Conservation (phyloP, 2,797 vertebrate species). For the Pogonophryne albipinna region DNA sequence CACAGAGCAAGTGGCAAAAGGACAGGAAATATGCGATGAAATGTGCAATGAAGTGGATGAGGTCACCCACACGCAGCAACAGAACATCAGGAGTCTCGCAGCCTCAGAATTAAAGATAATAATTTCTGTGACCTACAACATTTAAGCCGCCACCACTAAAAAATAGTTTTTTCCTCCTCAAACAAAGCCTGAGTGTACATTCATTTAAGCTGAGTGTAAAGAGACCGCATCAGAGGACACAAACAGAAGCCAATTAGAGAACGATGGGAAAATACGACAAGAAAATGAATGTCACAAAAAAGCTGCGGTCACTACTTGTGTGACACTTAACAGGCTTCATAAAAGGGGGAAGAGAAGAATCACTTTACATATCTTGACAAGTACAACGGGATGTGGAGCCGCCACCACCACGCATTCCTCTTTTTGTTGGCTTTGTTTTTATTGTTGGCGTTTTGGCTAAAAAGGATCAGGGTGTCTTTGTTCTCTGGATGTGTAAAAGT, state of each 20-base stretch:
- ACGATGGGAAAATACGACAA: conserved; percentile 67
- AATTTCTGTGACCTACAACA: conserved; percentile 71
- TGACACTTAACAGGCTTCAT: conserved; percentile 80
- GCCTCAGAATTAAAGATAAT: conserved; percentile 78
- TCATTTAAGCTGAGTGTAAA: conserved; percentile 63
- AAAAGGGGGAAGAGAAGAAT: conserved; percentile 71
- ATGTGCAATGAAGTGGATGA: conserved; percentile 73
- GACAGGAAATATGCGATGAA: conserved; percentile 79
- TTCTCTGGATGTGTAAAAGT: conserved; percentile 68
- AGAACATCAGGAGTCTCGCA: conserved; percentile 62
- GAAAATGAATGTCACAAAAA: conserved; percentile 82
- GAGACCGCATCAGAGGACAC: conserved; percentile 82
- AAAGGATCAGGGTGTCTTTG: conserved; percentile 71
- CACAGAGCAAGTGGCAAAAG: conserved; percentile 80
- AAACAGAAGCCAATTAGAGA: conserved; percentile 84
- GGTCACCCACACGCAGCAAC: conserved; percentile 68
- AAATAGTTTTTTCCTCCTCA: conserved; percentile 22
- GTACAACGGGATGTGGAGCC: conserved; percentile 75
- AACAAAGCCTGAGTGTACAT: conserved; percentile 42
- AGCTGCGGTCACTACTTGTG: conserved; percentile 77
- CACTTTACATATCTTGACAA: conserved; percentile 72
- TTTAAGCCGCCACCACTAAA: conserved; percentile 52
- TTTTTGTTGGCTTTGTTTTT: conserved; percentile 63
- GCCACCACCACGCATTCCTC: conserved; percentile 67
- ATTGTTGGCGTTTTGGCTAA: conserved; percentile 65